Conservation (phyloP, 2,113 vertebrate genomes). For the Ornithorhynchus anatinus region DNA sequence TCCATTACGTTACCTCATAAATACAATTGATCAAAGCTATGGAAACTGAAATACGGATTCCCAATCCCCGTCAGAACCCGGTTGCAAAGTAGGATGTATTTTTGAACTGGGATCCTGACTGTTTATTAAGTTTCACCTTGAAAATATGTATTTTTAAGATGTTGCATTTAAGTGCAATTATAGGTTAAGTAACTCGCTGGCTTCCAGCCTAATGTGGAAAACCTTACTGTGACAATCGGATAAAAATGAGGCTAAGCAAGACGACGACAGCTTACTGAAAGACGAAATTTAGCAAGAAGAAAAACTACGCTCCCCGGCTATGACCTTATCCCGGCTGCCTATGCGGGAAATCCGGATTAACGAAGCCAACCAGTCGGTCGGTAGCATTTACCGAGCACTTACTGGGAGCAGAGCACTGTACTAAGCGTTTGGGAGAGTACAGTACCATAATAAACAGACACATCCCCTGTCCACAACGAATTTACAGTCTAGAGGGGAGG, state of each 20-base stretch:
- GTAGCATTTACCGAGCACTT: too few relatives aligned
- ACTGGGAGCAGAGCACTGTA: too few relatives aligned
- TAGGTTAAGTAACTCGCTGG: constrained; percentile 69
- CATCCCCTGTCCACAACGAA: too few relatives aligned
- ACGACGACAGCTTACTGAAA: constrained; percentile 37
- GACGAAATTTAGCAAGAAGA: constrained; percentile 28
- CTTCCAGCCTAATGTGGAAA: constrained; percentile 39
- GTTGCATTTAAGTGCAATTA: constrained; percentile 63
- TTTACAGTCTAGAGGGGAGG: too few relatives aligned
- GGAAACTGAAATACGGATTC: not conserved
- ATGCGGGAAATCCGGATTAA: constrained; percentile 4
- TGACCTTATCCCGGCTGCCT: constrained; percentile 48
- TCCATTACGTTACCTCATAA: too few relatives aligned
- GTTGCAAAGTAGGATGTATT: not conserved
- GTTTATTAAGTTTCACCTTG: constrained; percentile 42
- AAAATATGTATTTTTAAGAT: constrained; percentile 53
- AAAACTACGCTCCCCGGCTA: constrained; percentile 14
- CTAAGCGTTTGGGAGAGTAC: too few relatives aligned
- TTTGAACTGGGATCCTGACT: not conserved
- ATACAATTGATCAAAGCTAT: too few relatives aligned
- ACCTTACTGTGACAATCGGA: constrained; percentile 57
- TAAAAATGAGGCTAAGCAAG: constrained; percentile 47
- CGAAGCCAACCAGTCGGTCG: constrained; percentile 8
- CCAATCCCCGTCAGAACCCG: not conserved
- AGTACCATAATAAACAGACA: too few relatives aligned